These are phyloP conservation scores for Drosophila mayri DNA, from an alignment of 1,140 invertebrate species.

Conservation along the genomic window DNA sequence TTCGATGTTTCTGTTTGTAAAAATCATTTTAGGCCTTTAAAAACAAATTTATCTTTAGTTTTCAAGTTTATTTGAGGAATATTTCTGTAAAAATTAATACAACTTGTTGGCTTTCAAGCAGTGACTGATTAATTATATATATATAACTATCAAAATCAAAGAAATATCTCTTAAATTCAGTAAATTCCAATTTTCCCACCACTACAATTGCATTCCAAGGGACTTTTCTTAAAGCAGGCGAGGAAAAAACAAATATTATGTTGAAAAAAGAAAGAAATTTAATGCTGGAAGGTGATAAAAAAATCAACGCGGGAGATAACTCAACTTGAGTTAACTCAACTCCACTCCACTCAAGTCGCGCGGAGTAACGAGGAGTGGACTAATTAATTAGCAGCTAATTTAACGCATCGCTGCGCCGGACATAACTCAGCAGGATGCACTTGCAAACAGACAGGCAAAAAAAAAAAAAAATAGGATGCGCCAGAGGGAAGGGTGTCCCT, in stretches of 20 bases:
- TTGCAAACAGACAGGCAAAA: constrained; percentile 20
- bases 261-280: background rate
- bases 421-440: constrained; percentile 66
- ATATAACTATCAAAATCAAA: background rate
- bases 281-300: background rate
- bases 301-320: constrained; percentile 22
- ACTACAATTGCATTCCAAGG: constrained; percentile 14
- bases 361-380: constrained; percentile 41
- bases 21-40: no score
- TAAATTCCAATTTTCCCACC: no score
- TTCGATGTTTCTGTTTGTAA: no score
- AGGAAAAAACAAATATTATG: constrained; percentile 38
- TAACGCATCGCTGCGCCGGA: constrained; percentile 63
- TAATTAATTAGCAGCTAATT: constrained; percentile 82
- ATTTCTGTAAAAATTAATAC: fast-evolving
- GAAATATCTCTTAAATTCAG: no score
- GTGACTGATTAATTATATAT: background rate
- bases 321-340: constrained; percentile 47
- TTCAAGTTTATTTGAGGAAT: background rate
- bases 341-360: constrained; percentile 49
- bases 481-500: background rate
- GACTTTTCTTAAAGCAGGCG: constrained; percentile 10
- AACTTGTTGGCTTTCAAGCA: background rate
- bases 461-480: constrained; percentile 2
- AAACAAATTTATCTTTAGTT: no score